Conservation (phyloP, 92 coral and sea anemone species). For the Virgularia gustaviana region DNA sequence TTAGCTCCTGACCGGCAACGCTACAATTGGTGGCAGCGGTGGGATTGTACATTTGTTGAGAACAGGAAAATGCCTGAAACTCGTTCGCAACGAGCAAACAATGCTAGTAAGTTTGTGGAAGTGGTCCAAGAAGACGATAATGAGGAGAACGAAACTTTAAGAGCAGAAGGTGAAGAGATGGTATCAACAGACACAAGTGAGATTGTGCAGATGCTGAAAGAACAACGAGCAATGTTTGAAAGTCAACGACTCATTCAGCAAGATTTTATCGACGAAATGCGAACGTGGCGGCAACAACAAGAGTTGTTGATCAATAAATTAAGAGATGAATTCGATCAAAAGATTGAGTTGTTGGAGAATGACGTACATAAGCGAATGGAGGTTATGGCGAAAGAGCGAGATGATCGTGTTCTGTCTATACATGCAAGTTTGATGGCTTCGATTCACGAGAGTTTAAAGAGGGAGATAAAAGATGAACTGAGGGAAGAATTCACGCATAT, state of each 20-base stretch:
- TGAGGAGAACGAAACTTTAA: too few relatives aligned
- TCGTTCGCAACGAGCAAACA: too few relatives aligned
- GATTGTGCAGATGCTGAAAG: too few relatives aligned
- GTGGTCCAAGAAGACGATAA: too few relatives aligned
- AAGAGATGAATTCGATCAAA: background rate
- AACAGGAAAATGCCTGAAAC: too few relatives aligned
- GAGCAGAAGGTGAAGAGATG: too few relatives aligned
- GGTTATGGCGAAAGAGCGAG: background rate
- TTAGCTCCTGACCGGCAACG: too few relatives aligned
- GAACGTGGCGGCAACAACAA: background rate
- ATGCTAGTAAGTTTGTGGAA: too few relatives aligned
- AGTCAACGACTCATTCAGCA: background rate
- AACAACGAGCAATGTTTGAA: background rate
- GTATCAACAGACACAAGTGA: too few relatives aligned
- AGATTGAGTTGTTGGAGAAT: background rate
- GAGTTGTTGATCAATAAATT: background rate
- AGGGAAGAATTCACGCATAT: background rate
- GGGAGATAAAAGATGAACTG: conserved; percentile 4
- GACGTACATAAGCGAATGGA: background rate
- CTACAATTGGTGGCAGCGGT: too few relatives aligned
- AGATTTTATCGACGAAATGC: background rate
- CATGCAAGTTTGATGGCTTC: background rate
- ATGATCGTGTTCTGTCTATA: background rate
- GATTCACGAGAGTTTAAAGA: background rate
- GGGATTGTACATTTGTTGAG: too few relatives aligned